These are phyloP conservation scores for Bettongia penicillata DNA, from an alignment of 2,113 vertebrate species.

Conservation along the genomic window DNA sequence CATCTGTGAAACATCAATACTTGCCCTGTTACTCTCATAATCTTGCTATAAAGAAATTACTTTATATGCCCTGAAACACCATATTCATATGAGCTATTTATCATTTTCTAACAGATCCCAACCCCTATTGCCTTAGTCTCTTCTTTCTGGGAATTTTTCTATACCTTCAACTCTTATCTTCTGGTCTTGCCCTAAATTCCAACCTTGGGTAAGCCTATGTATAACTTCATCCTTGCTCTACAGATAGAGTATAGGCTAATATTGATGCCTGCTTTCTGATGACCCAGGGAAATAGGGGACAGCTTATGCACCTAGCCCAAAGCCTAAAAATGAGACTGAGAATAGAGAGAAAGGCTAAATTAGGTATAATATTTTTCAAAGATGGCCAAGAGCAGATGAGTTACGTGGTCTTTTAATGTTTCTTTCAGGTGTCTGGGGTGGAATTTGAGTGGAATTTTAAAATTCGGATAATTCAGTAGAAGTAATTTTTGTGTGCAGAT, in stretches of 20 bases:
- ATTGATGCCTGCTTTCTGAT: background rate
- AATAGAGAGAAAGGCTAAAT: background rate
- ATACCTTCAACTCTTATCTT: background rate
- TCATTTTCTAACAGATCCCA: background rate
- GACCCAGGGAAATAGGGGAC: background rate
- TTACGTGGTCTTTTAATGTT: background rate
- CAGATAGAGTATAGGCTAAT: background rate
- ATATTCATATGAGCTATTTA: background rate
- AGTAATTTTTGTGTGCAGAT: background rate
- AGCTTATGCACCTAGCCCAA: background rate
- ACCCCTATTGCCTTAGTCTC: background rate
- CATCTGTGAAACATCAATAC: background rate
- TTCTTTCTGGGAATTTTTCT: background rate
- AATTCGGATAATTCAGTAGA: background rate
- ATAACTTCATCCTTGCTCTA: background rate
- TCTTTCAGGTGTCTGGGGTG: background rate
- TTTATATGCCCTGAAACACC: background rate
- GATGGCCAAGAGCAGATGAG: background rate
- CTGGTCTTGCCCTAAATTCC: background rate
- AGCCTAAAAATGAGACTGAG: background rate
- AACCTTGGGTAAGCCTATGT: background rate
- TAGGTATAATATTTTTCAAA: background rate
- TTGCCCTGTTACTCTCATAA: background rate
- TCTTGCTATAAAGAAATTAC: no score
- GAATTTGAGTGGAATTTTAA: background rate